A percentile compares a stretch with the other conserved stretches of the same genome.
Evolutionary conservation across 2,888 invertebrate genomes (phyloP).

Genomic region (Ptilodon capucinus): DNA sequence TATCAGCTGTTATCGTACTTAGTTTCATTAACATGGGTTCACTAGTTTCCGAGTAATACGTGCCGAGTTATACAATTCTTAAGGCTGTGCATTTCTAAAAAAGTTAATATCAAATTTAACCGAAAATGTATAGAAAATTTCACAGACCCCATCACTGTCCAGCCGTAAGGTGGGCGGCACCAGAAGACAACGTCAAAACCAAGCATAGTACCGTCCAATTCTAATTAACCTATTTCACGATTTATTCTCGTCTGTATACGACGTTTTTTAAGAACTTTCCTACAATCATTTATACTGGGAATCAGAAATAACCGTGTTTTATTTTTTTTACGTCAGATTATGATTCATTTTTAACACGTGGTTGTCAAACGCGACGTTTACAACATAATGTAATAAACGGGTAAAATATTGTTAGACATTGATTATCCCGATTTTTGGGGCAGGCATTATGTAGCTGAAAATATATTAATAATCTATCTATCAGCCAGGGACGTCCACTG

Average conservation of each 20-base stretch:
- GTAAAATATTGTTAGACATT: neutral
- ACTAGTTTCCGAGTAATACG: neutral
- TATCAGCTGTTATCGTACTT: too few species aligned
- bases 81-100: too few species aligned
- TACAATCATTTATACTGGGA: neutral
- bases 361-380: neutral
- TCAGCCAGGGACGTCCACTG: too few species aligned
- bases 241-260: neutral
- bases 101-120: too few species aligned
- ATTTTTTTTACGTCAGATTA: neutral
- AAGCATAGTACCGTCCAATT: neutral
- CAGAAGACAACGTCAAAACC: too few species aligned
- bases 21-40: neutral
- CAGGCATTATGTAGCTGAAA: neutral
- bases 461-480: too few species aligned
- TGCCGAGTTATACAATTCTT: neutral
- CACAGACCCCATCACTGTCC: too few species aligned
- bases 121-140: too few species aligned
- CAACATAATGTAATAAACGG: neutral
- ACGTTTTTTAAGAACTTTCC: neutral
- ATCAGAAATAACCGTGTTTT: neutral
- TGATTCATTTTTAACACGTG: neutral
- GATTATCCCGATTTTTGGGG: neutral
- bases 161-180: too few species aligned
- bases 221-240: neutral